These are phyloP conservation scores for Callyntrura sp. DNA, from an alignment of 2,888 invertebrate genomes.

Conservation along the genomic window DNA sequence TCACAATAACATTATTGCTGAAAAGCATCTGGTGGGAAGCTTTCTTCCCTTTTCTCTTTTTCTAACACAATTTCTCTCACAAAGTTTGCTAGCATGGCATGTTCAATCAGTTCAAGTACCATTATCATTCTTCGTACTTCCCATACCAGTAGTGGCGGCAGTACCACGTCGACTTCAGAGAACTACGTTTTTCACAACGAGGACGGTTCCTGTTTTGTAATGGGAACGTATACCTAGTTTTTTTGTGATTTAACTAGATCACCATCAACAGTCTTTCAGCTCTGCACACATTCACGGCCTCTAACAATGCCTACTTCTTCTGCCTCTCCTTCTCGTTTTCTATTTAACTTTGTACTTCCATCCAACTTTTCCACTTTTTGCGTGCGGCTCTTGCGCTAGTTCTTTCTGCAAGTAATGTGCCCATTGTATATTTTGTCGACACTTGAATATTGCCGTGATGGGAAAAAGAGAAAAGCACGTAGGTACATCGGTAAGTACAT, in stretches of 20 bases:
- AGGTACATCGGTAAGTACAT: not conserved
- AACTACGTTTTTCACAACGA: slow-evolving; percentile 16
- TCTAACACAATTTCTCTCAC: slow-evolving; percentile 35
- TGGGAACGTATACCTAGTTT: slow-evolving; percentile 34
- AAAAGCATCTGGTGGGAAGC: slow-evolving; percentile 60
- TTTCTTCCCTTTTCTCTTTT: not conserved
- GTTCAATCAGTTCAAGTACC: slow-evolving; percentile 70
- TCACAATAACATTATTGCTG: slow-evolving; percentile 50
- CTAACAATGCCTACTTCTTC: slow-evolving; percentile 20
- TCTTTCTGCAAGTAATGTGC: slow-evolving; percentile 67
- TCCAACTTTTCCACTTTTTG: slow-evolving; percentile 46
- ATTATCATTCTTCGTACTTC: slow-evolving; percentile 31
- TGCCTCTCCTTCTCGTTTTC: not conserved
- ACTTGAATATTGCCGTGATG: slow-evolving; percentile 64
- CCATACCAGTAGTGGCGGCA: not conserved
- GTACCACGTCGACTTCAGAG: not conserved
- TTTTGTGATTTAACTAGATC: slow-evolving; percentile 56
- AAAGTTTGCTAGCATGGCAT: slow-evolving; percentile 48
- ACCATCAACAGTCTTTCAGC: slow-evolving; percentile 5
- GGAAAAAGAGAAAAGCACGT: slow-evolving; percentile 26
- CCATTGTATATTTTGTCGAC: slow-evolving; percentile 68
- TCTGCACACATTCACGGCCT: not conserved
- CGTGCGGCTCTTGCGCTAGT: slow-evolving; percentile 31
- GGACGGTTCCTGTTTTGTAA: slow-evolving; percentile 18
- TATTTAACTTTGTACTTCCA: slow-evolving; percentile 40